These are phyloP conservation scores for Cancer borealis DNA, from an alignment of 2,888 invertebrate species.

Conservation along the genomic window DNA sequence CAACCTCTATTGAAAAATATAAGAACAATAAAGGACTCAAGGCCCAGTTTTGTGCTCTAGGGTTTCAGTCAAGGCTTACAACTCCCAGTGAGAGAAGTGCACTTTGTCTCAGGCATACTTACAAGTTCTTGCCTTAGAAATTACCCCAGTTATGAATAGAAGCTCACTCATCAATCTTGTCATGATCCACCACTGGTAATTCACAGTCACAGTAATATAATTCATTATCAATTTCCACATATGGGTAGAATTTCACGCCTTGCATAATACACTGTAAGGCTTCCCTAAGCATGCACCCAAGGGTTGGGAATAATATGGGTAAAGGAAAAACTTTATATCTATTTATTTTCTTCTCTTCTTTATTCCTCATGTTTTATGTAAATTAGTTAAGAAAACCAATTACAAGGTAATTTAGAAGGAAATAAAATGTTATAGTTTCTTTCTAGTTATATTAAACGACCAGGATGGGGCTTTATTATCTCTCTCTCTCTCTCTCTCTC, in stretches of 20 bases:
- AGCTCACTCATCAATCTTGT: neutral
- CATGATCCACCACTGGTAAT: neutral
- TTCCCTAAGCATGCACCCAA: neutral
- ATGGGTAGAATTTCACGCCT: neutral
- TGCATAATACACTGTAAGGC: neutral
- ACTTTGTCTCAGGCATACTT: neutral
- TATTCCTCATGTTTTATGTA: no score
- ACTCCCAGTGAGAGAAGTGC: neutral
- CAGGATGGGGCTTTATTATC: no score
- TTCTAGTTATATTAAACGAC: no score
- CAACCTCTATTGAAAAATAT: neutral
- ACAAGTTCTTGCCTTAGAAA: neutral
- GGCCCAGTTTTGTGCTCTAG: neutral
- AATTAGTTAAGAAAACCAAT: no score
- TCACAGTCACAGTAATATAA: neutral
- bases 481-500: no score
- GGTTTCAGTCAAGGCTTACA: neutral
- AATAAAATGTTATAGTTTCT: no score
- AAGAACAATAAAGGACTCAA: neutral
- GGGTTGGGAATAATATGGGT: no score
- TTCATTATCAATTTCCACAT: neutral
- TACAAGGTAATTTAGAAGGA: no score
- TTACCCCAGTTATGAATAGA: neutral
- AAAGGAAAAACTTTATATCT: no score
- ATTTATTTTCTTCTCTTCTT: no score